A percentile compares a stretch with the other conserved stretches of the same genome.
These are phyloP conservation scores for Dinomys branickii DNA, from an alignment of 2,113 vertebrate species.

Conservation along the genomic window DNA sequence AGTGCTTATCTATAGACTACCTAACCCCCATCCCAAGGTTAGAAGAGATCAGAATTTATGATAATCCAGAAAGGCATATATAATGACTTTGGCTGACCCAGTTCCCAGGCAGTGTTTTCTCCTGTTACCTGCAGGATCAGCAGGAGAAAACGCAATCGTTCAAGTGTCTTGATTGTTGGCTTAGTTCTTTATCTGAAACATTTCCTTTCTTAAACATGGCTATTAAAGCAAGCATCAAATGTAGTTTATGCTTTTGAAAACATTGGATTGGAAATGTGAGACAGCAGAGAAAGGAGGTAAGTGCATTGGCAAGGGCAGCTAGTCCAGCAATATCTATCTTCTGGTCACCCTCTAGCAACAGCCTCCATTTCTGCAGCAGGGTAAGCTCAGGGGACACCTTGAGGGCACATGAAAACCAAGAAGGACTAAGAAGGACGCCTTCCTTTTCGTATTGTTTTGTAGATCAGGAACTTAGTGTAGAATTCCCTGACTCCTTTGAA, in stretches of 20 bases:
- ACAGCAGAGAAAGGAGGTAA: background rate
- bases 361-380: background rate
- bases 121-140: background rate
- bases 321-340: background rate
- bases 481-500: background rate
- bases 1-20: background rate
- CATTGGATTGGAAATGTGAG: background rate
- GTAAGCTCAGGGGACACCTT: background rate
- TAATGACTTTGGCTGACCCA: background rate
- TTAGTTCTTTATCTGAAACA: background rate
- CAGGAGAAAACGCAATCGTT: background rate
- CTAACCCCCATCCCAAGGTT: background rate
- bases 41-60: background rate
- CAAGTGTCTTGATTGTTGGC: background rate
- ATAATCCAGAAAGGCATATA: background rate
- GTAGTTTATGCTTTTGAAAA: background rate
- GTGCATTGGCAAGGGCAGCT: background rate
- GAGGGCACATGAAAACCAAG: background rate
- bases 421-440: background rate
- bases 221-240: background rate
- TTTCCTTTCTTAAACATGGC: background rate
- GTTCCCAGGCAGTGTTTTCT: background rate
- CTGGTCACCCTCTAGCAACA: background rate
- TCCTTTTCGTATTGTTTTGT: background rate
- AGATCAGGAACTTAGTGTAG: background rate